These are phyloP conservation scores for Berghia stephanieae DNA, from an alignment of 1,140 invertebrate genomes.

Conservation along the genomic window DNA sequence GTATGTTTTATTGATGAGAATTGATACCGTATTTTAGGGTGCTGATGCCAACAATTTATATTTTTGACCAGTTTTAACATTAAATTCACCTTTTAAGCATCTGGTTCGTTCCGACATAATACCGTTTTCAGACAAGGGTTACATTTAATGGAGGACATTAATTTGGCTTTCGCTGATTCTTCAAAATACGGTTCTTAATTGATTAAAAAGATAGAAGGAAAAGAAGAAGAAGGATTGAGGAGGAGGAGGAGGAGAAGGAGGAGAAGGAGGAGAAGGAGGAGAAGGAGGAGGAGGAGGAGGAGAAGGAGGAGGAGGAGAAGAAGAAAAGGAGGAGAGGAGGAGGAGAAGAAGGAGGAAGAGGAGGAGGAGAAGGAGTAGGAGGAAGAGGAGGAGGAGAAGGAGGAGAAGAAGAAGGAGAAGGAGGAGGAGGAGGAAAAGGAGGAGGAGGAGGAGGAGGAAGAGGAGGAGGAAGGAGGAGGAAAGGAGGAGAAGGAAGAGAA, in stretches of 20 bases:
- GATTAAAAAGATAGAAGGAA: not conserved
- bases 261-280: not conserved
- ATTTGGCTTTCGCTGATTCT: too few species aligned
- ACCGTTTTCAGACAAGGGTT: too few species aligned
- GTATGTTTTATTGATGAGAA: too few species aligned
- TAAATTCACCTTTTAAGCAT: too few species aligned
- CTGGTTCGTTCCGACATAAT: too few species aligned
- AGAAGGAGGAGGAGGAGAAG: not conserved
- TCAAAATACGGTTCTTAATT: too few species aligned
- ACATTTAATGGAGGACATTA: too few species aligned
- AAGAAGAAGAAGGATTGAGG: not conserved
- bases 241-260: not conserved
- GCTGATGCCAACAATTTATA: too few species aligned
- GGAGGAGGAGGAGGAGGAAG: not conserved
- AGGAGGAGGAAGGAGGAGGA: too few species aligned
- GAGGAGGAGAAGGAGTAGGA: not conserved
- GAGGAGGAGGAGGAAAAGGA: not conserved
- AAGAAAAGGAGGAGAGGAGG: not conserved
- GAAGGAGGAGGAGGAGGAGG: not conserved
- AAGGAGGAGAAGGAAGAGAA: not conserved
- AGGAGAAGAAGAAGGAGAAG: slow-evolving; percentile 4
- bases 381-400: not conserved
- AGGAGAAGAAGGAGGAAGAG: not conserved
- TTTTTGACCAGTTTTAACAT: too few species aligned
- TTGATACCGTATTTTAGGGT: too few species aligned